These are phyloP conservation scores for Pangasius djambal DNA, from an alignment of 2,797 vertebrate genomes.

Conservation along the genomic window DNA sequence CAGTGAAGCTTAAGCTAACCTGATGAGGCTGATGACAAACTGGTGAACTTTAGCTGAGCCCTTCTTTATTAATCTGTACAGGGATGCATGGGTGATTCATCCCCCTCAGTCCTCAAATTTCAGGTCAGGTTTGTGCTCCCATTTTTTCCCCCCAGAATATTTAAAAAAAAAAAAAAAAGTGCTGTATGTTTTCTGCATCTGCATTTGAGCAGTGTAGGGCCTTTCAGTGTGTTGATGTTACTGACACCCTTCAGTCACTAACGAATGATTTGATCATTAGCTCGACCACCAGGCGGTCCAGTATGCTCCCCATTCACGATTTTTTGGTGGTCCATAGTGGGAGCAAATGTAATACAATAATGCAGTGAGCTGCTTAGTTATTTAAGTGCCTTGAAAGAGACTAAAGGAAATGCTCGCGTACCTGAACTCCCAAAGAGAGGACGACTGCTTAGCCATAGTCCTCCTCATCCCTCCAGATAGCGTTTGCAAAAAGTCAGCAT, in stretches of 20 bases:
- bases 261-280: not conserved
- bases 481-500: not conserved
- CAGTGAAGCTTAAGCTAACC: not conserved
- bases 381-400: too few species aligned
- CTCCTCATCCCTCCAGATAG: not conserved
- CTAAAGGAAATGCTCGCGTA: too few species aligned
- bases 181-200: not conserved
- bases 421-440: too few species aligned
- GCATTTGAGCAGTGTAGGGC: not conserved
- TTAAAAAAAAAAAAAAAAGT: not conserved
- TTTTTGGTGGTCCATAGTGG: too few species aligned
- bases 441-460: too few species aligned
- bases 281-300: not conserved
- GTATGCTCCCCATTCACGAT: not conserved
- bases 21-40: not conserved
- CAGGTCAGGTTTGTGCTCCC: not conserved
- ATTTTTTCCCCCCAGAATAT: not conserved
- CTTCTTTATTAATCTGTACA: not conserved
- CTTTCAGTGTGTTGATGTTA: not conserved
- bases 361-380: not conserved
- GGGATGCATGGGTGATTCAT: not conserved
- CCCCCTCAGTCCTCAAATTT: not conserved
- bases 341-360: not conserved
- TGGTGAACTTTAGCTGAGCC: conserved; percentile 20
- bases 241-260: not conserved